Base-by-base conservation (phyloP, 1,140 invertebrate species). In the Leptinotarsa defecta region DNA sequence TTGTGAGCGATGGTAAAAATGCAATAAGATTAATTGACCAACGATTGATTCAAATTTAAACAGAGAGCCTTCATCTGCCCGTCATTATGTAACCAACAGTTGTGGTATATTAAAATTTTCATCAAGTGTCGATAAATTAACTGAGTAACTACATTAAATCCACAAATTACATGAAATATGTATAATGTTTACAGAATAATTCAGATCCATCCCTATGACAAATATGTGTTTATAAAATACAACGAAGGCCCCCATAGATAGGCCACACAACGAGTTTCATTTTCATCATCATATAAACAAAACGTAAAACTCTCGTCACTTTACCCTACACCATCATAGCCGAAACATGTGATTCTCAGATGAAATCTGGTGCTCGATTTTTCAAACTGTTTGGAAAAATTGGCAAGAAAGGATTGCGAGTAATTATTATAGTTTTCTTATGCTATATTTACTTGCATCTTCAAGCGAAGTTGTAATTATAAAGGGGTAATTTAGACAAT, bases 241-340 rank as follows among this genome's bases (percentile, higher is more conserved):
- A 67, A n/a, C 24, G 65, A 1, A 52, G 73, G 73, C 64, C 65
- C 73, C 65, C 65, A 68, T 68, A 74, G 69, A 70, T 68, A 71
- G 75, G 75, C 75, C 75, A 76, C 75, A 76, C 75, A 76, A 76
- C 75, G 75, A 73, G 75, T 48, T 68, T 68, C 61, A 63, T 73
- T 77, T 74, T 17, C 68, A 71, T 71, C 76, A 71, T 74, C 76
- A 19, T 57, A 57, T 77, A 77, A 77, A 77, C 76, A 77, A 77
- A 71, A 74, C 76, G 76, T 77, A 74, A 77, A 77, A 69, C 76
- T 74, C 73, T 77, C 76, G 76, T 74, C 76, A 64, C 68, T 73
- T 67, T 19, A 67, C 72, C 68, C 69, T 74, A 77, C 76, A 77
- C 74, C 62, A 52, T 57, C 17, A 19, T 17, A 57, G 4, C 1